A percentile compares a stretch with the other conserved stretches of the same genome.
Conservation (phyloP, 2,797 vertebrate species). For the Tangara arthus region DNA sequence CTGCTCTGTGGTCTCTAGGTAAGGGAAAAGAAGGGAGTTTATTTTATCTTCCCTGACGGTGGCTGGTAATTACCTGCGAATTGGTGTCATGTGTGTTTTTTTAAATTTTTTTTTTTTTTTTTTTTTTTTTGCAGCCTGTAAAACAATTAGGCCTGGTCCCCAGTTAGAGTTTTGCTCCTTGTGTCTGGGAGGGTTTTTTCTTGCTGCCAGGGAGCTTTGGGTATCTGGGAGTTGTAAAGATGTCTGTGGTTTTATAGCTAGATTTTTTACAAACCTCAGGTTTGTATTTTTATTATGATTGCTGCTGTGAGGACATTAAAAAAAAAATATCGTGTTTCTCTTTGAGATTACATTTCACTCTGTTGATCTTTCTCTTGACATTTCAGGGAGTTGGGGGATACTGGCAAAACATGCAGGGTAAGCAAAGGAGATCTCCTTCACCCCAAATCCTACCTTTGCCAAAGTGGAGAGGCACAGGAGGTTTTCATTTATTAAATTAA, state of each 20-base stretch:
- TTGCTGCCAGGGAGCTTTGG: neutral
- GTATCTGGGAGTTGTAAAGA: constrained; percentile 51
- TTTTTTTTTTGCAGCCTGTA: neutral
- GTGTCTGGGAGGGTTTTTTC: neutral
- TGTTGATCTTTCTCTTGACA: constrained; percentile 11
- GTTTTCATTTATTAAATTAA: neutral
- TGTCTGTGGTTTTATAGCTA: constrained; percentile 53
- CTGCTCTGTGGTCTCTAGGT: neutral
- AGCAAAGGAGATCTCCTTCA: neutral
- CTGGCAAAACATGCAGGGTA: neutral
- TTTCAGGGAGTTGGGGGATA: neutral
- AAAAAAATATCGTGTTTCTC: neutral
- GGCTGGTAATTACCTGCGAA: constrained; percentile 17
- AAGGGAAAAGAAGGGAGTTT: neutral
- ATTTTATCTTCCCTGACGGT: constrained; percentile 19
- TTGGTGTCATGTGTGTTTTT: neutral
- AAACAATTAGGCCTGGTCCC: constrained; percentile 34
- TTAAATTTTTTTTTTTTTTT: neutral
- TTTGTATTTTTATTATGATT: constrained; percentile 47
- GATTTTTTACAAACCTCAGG: constrained; percentile 49
- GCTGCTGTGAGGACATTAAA: constrained; percentile 2
- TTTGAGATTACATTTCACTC: neutral
- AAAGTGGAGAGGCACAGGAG: neutral
- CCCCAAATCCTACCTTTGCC: neutral
- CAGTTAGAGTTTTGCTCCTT: neutral